These are phyloP conservation scores for Podargus strigoides DNA, from an alignment of 2,797 vertebrate species.

Conservation along the genomic window DNA sequence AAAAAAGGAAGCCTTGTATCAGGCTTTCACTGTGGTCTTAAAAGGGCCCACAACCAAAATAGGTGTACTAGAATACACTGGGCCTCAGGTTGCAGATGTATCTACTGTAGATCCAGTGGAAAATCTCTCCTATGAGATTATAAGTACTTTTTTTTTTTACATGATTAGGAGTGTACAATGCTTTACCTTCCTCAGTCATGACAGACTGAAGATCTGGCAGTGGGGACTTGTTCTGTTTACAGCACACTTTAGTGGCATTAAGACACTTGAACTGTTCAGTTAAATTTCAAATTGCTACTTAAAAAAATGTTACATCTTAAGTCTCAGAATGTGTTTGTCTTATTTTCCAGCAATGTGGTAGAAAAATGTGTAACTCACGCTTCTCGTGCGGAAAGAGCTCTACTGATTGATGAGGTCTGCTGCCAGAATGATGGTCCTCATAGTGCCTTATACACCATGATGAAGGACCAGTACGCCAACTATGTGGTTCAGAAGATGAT, in stretches of 20 bases:
- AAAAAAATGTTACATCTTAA: background rate
- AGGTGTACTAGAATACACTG: background rate
- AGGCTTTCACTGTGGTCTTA: background rate
- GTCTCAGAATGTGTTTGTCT: background rate
- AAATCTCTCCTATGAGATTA: background rate
- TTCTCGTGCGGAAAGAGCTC: conserved; percentile 92
- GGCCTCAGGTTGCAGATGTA: no score
- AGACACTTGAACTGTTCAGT: background rate
- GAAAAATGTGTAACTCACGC: conserved; percentile 98
- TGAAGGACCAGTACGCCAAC: conserved; percentile 99
- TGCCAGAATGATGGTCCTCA: conserved; percentile 98
- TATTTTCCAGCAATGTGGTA: conserved; percentile 87
- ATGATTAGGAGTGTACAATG: background rate
- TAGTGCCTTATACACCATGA: conserved; percentile 99
- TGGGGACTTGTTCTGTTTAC: accelerated
- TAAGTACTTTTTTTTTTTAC: background rate
- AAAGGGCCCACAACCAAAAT: background rate
- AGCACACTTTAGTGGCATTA: accelerated
- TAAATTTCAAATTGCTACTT: background rate
- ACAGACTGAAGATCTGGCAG: background rate
- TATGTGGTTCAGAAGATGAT: conserved; percentile 99
- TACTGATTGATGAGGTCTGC: conserved; percentile 98
- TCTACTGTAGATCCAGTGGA: background rate
- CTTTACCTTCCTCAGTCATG: background rate
- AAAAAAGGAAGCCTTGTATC: background rate